phyloP scores from a whole-genome alignment of 2,797 vertebrate genomes.

The Silurus aristotelis region DNA sequence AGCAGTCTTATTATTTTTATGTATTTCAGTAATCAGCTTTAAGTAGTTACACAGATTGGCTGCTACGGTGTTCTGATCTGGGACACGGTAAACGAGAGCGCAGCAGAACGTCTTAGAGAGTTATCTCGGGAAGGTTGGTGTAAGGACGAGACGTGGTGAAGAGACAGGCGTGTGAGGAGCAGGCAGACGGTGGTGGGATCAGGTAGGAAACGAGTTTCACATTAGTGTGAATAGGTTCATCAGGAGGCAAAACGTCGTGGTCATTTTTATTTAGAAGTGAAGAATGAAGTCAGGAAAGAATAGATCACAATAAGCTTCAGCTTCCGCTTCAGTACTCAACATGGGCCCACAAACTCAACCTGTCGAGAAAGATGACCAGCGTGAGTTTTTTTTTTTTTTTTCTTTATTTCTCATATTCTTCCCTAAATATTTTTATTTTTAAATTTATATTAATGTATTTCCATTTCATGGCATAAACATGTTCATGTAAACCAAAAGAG shows the following conservation, averaged over 20 bases:
- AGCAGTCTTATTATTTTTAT: background rate
- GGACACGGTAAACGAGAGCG: constrained; percentile 6
- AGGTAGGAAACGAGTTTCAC: background rate
- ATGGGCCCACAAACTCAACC: background rate
- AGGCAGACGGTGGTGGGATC: constrained; percentile 11
- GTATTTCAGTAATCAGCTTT: constrained; percentile 8
- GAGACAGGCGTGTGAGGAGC: background rate
- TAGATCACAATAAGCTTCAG: background rate
- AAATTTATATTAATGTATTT: background rate
- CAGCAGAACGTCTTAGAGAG: background rate
- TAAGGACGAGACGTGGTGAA: background rate
- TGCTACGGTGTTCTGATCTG: constrained; percentile 8
- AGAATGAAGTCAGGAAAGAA: background rate
- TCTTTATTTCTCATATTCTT: no score
- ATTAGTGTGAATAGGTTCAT: constrained; percentile 11
- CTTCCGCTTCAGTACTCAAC: background rate
- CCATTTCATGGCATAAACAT: background rate
- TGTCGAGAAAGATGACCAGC: background rate
- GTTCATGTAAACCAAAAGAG: constrained; percentile 14
- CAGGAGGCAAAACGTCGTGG: background rate
- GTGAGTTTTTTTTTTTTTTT: background rate
- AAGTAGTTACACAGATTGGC: constrained; percentile 1
- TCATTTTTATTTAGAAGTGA: background rate
- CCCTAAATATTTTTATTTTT: background rate
- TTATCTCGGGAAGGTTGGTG: background rate